A percentile compares a stretch with the other conserved stretches of the same genome.
Conservation (phyloP, 1,140 invertebrate genomes). For the Cyrtorhinus lividipennis region DNA sequence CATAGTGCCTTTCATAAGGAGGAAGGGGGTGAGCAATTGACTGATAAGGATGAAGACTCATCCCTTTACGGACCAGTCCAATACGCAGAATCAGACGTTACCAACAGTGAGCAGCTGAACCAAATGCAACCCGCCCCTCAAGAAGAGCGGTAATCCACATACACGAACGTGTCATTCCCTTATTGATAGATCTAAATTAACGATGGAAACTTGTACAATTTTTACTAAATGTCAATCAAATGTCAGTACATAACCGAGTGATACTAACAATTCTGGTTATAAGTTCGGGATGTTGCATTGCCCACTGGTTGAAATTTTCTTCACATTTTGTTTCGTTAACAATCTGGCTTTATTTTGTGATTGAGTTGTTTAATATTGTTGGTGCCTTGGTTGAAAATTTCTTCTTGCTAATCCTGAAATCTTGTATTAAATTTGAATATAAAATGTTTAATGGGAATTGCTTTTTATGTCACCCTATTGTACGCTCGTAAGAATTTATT, state of each 20-base stretch:
- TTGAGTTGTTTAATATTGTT: neutral
- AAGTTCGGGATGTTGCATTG: too few species aligned
- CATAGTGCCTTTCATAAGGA: slow-evolving; percentile 33
- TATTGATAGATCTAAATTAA: neutral
- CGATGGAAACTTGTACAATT: neutral
- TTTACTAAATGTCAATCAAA: too few species aligned
- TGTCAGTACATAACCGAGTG: neutral
- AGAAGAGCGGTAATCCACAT: neutral
- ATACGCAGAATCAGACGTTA: slow-evolving; percentile 60
- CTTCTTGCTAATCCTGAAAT: neutral
- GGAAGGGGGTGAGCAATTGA: slow-evolving; percentile 71
- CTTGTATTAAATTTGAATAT: neutral
- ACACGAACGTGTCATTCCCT: neutral
- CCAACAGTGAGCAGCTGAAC: slow-evolving; percentile 27
- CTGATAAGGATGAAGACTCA: slow-evolving; percentile 58
- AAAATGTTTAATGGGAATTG: neutral
- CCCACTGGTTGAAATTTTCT: too few species aligned
- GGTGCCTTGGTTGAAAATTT: neutral
- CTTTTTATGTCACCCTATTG: too few species aligned
- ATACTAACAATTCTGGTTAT: too few species aligned
- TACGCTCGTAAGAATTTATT: too few species aligned
- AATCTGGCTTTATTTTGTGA: neutral
- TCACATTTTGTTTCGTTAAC: too few species aligned
- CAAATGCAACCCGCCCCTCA: neutral
- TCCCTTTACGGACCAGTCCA: slow-evolving; percentile 68